Evolutionary conservation across 1,140 invertebrate genomes (phyloP), one percentile per base, ranked within the genome.

Genomic region (Zaprionus ornatus): DNA sequence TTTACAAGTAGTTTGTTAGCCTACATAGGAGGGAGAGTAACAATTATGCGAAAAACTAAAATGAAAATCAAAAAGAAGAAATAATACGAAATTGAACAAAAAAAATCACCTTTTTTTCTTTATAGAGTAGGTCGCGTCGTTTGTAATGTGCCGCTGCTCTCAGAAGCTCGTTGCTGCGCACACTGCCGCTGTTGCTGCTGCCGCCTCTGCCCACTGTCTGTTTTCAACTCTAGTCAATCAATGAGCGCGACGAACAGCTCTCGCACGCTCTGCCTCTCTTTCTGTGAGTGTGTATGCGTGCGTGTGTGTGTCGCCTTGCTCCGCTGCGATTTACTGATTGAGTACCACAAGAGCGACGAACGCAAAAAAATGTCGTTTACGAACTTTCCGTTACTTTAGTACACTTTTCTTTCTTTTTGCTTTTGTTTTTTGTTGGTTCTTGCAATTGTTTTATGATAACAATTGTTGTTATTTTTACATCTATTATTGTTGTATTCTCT

Each of bases 41-140:
- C 68, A 79, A 79, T 66, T 78, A 79, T 63, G 37, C 50, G 59
- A 72, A 55, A 48, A 77, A 85, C 81, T 84, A 84, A 81, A 85
- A 74, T 48, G 72, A 84, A 80, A 84, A 70, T 67, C 9, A 50
- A 80, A 71, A 70, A 54, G 45, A 79, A 67, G 4, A 70, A 77
- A 77, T 72, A 86, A 83, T 75, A 87, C 67, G 52, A 82, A 45
- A 66, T 75, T 77, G 59, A 87, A 83, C 37, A 32, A 32, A 74
- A 77, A 66, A 87, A 83, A 84, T 84, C 81, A 84, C 80, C 84
- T 84, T 90, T 84, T 85, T 80, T 66, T 73, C 29, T 61, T 75
- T 68, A 55, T 72, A 63, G 77, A 83, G 84, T 87, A 88, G 84
- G 84, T 83, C 80, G 79, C 83, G 82, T 77, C 80, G 85, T 60